phyloP scores from a whole-genome alignment of 2,888 invertebrate genomes.

The Lacanobia wlatinum region DNA sequence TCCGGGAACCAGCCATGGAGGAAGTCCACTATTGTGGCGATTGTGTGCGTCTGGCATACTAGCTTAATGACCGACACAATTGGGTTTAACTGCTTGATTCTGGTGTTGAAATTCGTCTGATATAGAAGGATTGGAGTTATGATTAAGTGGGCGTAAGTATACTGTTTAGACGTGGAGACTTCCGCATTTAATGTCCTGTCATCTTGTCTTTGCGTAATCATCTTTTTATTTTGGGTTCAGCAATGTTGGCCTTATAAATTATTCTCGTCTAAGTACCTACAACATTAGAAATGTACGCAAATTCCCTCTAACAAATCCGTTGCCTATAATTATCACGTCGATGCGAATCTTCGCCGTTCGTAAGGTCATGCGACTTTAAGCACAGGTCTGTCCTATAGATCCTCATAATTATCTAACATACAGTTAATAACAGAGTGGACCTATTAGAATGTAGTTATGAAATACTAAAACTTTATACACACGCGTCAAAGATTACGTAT shows the following conservation, averaged over 20 bases:
- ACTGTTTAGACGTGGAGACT: conserved; percentile 12
- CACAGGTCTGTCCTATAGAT: not conserved
- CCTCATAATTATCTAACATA: conserved; percentile 16
- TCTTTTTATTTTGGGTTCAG: not conserved
- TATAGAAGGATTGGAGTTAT: conserved; percentile 46
- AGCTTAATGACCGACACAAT: conserved; percentile 68
- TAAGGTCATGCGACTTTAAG: conserved; percentile 2
- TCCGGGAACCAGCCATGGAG: conserved; percentile 67
- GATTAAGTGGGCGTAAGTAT: conserved; percentile 36
- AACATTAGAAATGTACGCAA: conserved; percentile 16
- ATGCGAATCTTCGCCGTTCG: conserved; percentile 37
- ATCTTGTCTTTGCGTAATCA: not conserved
- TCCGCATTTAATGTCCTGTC: conserved; percentile 9
- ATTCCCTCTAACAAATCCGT: conserved; percentile 8
- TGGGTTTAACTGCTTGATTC: conserved; percentile 63
- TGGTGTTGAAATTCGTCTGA: conserved; percentile 58
- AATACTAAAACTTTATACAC: conserved; percentile 27
- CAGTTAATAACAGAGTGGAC: conserved; percentile 7
- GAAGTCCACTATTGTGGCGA: conserved; percentile 61
- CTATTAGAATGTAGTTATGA: conserved; percentile 42
- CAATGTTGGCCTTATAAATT: not conserved
- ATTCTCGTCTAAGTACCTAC: not conserved
- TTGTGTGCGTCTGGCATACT: conserved; percentile 60
- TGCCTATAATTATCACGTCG: conserved; percentile 29
- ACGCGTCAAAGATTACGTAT: not conserved